A percentile compares a stretch with the other conserved stretches of the same genome.
Evolutionary conservation across 2,888 invertebrate genomes (phyloP).

Genomic region (Acleris literana): DNA sequence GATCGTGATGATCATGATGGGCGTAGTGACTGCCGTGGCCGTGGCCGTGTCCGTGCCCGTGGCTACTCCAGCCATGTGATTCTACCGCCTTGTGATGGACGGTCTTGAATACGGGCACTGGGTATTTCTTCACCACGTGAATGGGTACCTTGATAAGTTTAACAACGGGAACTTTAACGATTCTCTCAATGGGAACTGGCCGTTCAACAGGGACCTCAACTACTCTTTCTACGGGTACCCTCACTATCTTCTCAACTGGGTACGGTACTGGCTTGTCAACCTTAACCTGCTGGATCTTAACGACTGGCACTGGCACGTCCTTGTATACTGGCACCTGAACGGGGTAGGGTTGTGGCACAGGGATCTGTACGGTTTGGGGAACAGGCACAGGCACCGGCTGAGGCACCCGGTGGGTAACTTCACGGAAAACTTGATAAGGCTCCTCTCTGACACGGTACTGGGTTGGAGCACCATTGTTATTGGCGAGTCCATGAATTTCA

Average conservation of each 20-base stretch:
- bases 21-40: not conserved
- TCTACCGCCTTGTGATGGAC: conserved; percentile 67
- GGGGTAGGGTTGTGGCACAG: conserved; percentile 84
- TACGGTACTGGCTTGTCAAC: conserved; percentile 84
- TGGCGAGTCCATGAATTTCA: conserved; percentile 72
- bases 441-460: conserved; percentile 72
- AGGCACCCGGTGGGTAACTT: conserved; percentile 82
- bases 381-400: conserved; percentile 81
- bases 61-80: conserved; percentile 47
- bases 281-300: conserved; percentile 81
- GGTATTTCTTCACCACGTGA: conserved; percentile 70
- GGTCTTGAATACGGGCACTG: conserved; percentile 74
- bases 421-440: conserved; percentile 68
- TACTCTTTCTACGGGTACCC: conserved; percentile 82
- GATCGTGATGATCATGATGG: conserved; percentile 18
- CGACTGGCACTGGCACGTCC: conserved; percentile 81
- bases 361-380: conserved; percentile 79
- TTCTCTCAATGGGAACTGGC: conserved; percentile 80
- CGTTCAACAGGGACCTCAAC: conserved; percentile 81
- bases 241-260: conserved; percentile 84
- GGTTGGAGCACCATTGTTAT: conserved; percentile 69
- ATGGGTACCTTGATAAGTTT: conserved; percentile 78
- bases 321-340: conserved; percentile 81
- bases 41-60: conserved; percentile 43
- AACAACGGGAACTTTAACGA: conserved; percentile 81